These are phyloP conservation scores for Porites cylindrica DNA, from an alignment of 92 coral and sea anemone species.

Conservation along the genomic window DNA sequence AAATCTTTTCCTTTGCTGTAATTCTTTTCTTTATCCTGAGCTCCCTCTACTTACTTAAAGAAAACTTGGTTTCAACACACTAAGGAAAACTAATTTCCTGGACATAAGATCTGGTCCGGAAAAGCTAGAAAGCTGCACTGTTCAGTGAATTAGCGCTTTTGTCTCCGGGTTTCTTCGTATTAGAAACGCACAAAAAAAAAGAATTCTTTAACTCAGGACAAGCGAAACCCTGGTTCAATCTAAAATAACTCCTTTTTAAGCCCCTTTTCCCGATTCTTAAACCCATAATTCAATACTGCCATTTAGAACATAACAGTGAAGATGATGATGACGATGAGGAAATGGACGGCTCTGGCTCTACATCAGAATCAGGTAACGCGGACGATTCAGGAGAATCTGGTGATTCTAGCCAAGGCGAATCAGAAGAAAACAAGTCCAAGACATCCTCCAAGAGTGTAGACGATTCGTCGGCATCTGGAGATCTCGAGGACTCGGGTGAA, in stretches of 20 bases:
- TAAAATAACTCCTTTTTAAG: neutral
- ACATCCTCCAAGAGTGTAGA: neutral
- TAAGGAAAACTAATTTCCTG: no score
- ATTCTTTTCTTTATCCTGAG: no score
- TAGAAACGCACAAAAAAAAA: no score
- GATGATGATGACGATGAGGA: slow-evolving; percentile 75
- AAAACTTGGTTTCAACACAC: no score
- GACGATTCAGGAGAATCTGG: slow-evolving; percentile 71
- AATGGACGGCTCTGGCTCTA: slow-evolving; percentile 94
- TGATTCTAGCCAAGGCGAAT: slow-evolving; percentile 79
- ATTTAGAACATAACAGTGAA: slow-evolving; percentile 11
- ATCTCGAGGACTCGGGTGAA: slow-evolving; percentile 56
- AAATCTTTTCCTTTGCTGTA: no score
- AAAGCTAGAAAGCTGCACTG: no score
- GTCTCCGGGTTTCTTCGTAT: no score
- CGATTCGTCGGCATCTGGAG: slow-evolving; percentile 1
- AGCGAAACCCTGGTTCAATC: no score
- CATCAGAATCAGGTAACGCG: slow-evolving; percentile 81
- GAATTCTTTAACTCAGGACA: no score
- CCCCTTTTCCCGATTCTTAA: neutral
- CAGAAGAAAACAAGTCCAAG: slow-evolving; percentile 48
- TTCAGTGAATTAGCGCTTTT: no score
- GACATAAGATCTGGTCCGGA: no score
- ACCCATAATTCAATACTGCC: neutral
- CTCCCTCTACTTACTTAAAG: no score